Evolutionary conservation across 2,113 vertebrate genomes (phyloP).

Genomic region (Equus przewalskii): DNA sequence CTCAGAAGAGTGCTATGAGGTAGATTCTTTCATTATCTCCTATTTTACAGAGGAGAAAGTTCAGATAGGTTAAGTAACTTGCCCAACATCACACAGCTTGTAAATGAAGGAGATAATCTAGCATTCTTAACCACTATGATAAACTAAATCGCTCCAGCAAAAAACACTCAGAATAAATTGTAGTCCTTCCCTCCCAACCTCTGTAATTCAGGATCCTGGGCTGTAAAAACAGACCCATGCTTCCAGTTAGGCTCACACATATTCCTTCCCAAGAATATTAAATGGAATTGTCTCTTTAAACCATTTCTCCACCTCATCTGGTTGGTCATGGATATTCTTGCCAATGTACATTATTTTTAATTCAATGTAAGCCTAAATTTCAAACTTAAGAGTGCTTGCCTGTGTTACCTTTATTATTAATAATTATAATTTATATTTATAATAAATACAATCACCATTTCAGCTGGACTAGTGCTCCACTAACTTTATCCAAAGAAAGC

Average conservation of each 20-base stretch:
- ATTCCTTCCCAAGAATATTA: background rate
- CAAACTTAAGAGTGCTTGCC: background rate
- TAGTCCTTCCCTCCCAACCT: background rate
- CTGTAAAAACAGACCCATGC: background rate
- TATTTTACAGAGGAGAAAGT: background rate
- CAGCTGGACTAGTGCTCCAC: background rate
- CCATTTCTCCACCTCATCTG: background rate
- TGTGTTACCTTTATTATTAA: conserved; percentile 8
- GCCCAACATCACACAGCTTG: background rate
- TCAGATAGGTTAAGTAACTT: background rate
- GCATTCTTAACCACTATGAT: background rate
- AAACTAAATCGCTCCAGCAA: background rate
- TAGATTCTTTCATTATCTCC: background rate
- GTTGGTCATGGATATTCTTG: background rate
- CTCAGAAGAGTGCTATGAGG: background rate
- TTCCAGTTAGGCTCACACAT: background rate
- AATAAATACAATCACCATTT: background rate
- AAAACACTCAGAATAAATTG: background rate
- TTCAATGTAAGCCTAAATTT: background rate
- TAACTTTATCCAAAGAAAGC: background rate
- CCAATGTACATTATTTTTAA: background rate
- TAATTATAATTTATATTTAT: conserved; percentile 15
- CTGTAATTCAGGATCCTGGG: background rate
- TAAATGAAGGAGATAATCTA: background rate
- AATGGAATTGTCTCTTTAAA: conserved; percentile 22